phyloP scores from a whole-genome alignment of 2,888 invertebrate genomes.

The Disparrhopalites patrizii region DNA sequence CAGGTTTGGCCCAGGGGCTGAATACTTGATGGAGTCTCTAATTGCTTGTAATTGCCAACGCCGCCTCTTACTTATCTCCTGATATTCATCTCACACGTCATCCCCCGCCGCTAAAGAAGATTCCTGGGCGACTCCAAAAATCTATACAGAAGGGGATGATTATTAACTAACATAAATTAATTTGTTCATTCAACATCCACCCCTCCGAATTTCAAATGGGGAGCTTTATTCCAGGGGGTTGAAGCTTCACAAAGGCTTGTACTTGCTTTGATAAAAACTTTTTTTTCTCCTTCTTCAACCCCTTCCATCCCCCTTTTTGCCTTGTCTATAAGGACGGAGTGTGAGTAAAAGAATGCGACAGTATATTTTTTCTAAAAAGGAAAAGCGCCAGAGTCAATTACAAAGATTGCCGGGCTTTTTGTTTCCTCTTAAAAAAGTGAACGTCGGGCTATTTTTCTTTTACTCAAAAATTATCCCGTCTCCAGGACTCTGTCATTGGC shows the following conservation, averaged over 20 bases:
- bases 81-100: too few relatives aligned
- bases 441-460: not conserved
- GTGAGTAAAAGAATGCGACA: conserved; percentile 7
- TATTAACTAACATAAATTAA: too few relatives aligned
- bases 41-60: not conserved
- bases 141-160: too few relatives aligned
- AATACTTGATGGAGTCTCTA: not conserved
- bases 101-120: too few relatives aligned
- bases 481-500: conserved; percentile 24
- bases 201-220: too few relatives aligned
- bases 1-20: not conserved
- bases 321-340: not conserved
- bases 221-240: too few relatives aligned
- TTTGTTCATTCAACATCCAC: too few relatives aligned
- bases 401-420: conserved; percentile 26
- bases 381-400: conserved; percentile 29
- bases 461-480: conserved; percentile 19
- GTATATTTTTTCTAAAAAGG: conserved; percentile 15
- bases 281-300: too few relatives aligned
- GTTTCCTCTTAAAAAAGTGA: conserved; percentile 7
- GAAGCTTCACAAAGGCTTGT: too few relatives aligned
- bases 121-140: too few relatives aligned
- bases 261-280: too few relatives aligned
- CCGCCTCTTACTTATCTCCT: not conserved
- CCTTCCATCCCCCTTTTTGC: too few relatives aligned